Percentiles rank a stretch among this genome's conserved stretches.
These are phyloP conservation scores for Ophion obscuratus DNA, from an alignment of 2,888 invertebrate genomes.

Conservation along the genomic window DNA sequence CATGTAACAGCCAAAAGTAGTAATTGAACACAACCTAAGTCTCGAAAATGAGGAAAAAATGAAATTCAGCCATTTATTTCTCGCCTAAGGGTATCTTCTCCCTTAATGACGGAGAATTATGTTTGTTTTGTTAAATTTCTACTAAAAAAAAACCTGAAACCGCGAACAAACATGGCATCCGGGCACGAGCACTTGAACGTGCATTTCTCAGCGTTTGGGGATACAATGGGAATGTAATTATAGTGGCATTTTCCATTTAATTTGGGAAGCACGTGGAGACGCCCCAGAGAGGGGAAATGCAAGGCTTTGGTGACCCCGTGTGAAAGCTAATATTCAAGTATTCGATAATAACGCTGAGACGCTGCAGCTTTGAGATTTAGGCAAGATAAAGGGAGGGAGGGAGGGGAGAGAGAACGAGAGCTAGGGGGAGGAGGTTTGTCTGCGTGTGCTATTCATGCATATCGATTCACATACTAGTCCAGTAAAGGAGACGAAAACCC, in stretches of 20 bases:
- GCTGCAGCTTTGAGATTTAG: constrained; percentile 9
- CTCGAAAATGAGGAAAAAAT: too few species aligned
- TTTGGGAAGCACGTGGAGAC: constrained; percentile 29
- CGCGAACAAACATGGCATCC: neutral
- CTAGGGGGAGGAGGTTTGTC: neutral
- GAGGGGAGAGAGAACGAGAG: neutral
- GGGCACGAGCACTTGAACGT: neutral
- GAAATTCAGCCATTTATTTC: too few species aligned
- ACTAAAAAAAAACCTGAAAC: too few species aligned
- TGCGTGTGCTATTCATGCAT: constrained; percentile 7
- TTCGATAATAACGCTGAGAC: constrained; percentile 49
- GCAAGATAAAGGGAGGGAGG: neutral
- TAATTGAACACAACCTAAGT: too few species aligned
- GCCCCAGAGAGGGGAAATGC: neutral
- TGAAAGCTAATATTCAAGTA: constrained; percentile 53
- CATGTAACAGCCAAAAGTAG: too few species aligned
- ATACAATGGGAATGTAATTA: constrained; percentile 60
- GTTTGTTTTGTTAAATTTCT: too few species aligned
- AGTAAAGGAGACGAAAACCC: too few species aligned
- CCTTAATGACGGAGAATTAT: too few species aligned
- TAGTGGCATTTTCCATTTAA: constrained; percentile 57
- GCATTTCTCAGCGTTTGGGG: constrained; percentile 7
- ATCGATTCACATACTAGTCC: constrained; percentile 45
- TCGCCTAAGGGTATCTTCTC: too few species aligned
- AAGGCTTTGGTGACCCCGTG: constrained; percentile 9